Evolutionary conservation across 2,113 vertebrate genomes (phyloP), one percentile per base, ranked within the genome.

Genomic region (Suncus etruscus): DNA sequence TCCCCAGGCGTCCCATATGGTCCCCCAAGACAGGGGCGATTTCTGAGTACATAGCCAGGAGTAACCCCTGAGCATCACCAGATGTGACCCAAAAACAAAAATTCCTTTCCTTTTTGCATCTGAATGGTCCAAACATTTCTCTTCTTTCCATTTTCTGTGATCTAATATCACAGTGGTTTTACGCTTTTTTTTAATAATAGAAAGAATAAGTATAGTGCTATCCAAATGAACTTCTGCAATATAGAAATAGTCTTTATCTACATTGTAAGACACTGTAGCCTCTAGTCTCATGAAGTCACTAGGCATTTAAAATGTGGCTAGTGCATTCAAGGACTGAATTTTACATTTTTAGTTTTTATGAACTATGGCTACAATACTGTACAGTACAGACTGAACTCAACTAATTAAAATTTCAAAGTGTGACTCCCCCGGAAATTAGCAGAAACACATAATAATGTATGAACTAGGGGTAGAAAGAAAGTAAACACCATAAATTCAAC

Each of bases 391-490:
- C 74, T 74, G 68, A 91, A 82, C n/a, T 89, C 66, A 86, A 80
- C 5, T 83, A 63, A 78, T 25, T 84, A 83, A 89, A 68, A 86
- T 74, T 86, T 48, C n/a, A 31, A 93, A 70, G 29, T 39, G 27
- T 89, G 86, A 93, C 18, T 20, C 58, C 16, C 16, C 12, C 4
- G 8, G 10, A 79, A 88, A 69, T 32, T 58, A 83, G 47, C 83
- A 84, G 81, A 32, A 92, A 81, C 11, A 75, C 0, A 4, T 87
- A 10, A 89, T 51, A 78, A 89, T 78, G 74, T 32, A 75, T 50
- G 7, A 82, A 25, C 58, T 94, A 92, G 92, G 86, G 85, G 83
- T 31, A 94, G 90, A 95, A 93, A 89, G 47, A 10, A 96, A 95
- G 80, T 83, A 48, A 93, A 68, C 50, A 86, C 48, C 15, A 94